Conservation (phyloP, 2,797 vertebrate genomes). For the Microcaecilia unicolor region DNA sequence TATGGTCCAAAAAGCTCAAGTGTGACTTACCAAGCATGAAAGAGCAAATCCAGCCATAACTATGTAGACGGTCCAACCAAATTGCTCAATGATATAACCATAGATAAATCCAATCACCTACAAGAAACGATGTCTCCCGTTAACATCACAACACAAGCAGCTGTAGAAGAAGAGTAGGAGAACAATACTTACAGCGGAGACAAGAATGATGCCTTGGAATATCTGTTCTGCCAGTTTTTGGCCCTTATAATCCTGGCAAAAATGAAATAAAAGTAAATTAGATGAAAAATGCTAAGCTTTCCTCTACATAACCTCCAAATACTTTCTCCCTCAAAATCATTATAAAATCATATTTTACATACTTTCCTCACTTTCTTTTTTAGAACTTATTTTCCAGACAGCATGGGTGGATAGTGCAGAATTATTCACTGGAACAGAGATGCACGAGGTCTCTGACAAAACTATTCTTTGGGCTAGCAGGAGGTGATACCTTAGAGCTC, state of each 20-base stretch:
- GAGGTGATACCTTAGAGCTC: too few relatives aligned
- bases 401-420: too few relatives aligned
- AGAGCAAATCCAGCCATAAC: conserved; percentile 85
- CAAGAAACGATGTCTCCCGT: conserved; percentile 2
- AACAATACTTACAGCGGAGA: conserved; percentile 78
- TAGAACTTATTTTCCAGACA: too few relatives aligned
- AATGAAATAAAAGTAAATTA: conserved; percentile 9
- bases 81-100: conserved; percentile 85
- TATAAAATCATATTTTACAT: too few relatives aligned
- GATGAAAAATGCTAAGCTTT: too few relatives aligned
- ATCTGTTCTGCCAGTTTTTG: conserved; percentile 96
- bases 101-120: conserved; percentile 89
- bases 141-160: not conserved
- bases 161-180: not conserved
- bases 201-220: conserved; percentile 91
- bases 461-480: too few relatives aligned
- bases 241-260: conserved; percentile 87
- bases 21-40: conserved; percentile 89
- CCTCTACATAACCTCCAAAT: too few relatives aligned
- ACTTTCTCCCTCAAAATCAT: too few relatives aligned
- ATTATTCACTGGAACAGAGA: too few relatives aligned
- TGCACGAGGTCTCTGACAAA: too few relatives aligned
- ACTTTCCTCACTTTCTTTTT: too few relatives aligned
- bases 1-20: too few relatives aligned
- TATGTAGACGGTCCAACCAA: conserved; percentile 94